These are phyloP conservation scores for Crocodylus rhombifer DNA, from an alignment of 2,797 vertebrate species.

Conservation along the genomic window DNA sequence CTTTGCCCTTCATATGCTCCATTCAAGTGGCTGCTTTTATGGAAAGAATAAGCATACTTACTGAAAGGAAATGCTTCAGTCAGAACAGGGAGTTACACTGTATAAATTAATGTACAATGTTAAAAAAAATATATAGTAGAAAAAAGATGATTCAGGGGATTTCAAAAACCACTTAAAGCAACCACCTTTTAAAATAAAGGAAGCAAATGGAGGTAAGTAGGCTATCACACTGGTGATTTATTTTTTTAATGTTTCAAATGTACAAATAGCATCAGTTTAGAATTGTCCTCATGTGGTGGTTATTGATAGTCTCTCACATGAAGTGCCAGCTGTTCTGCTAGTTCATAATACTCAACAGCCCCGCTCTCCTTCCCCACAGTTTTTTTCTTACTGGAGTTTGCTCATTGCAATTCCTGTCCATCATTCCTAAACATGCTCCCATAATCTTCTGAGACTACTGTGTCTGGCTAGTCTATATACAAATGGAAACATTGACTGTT, in stretches of 20 bases:
- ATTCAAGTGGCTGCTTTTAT: too few relatives aligned
- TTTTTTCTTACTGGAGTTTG: neutral
- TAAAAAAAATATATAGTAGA: neutral
- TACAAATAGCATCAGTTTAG: neutral
- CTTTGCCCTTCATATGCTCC: too few relatives aligned
- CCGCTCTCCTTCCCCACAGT: neutral
- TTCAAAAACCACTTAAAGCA: neutral
- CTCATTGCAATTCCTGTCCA: neutral
- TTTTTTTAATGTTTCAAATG: neutral
- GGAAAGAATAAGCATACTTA: too few relatives aligned
- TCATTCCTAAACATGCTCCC: neutral
- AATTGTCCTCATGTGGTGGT: neutral
- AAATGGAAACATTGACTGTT: conserved; percentile 14
- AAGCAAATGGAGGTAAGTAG: neutral
- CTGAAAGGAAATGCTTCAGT: neutral
- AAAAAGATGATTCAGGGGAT: neutral
- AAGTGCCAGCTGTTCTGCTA: neutral
- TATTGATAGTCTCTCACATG: neutral
- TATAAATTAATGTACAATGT: neutral
- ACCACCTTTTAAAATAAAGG: neutral
- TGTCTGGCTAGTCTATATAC: conserved; percentile 20
- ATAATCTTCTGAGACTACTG: neutral
- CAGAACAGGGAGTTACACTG: neutral
- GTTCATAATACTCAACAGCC: neutral
- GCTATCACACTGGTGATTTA: neutral